Conservation (phyloP, 2,113 vertebrate genomes). For the Xenopus laevis region DNA sequence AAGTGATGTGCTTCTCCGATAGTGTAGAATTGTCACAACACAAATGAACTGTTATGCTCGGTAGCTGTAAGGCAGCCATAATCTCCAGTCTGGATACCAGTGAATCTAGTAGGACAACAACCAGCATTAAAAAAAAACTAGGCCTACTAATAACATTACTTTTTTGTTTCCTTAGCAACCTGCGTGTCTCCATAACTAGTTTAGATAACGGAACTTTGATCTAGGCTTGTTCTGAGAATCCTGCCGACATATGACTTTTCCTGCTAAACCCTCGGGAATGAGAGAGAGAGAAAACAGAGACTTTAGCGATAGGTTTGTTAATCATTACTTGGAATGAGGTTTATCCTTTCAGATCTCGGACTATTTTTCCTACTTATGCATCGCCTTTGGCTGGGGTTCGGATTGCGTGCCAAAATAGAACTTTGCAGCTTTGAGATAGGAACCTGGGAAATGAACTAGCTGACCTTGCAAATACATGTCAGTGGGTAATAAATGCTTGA, state of each 20-base stretch:
- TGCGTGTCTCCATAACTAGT: too few relatives aligned
- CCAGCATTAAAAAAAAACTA: too few relatives aligned
- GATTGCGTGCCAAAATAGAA: slow-evolving; percentile 51
- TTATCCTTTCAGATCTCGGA: slow-evolving; percentile 56
- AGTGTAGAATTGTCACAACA: too few relatives aligned
- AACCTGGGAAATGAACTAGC: neutral
- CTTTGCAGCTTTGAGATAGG: slow-evolving; percentile 40
- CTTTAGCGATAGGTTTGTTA: slow-evolving; percentile 59
- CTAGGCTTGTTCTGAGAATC: neutral
- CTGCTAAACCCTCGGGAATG: slow-evolving; percentile 28
- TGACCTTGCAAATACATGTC: neutral
- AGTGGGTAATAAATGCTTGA: neutral
- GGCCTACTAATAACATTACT: too few relatives aligned
- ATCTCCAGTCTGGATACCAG: too few relatives aligned
- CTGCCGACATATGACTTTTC: neutral
- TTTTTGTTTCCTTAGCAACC: too few relatives aligned
- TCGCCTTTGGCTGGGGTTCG: slow-evolving; percentile 65
- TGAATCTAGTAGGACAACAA: too few relatives aligned
- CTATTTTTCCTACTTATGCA: slow-evolving; percentile 58
- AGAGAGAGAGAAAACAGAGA: slow-evolving; percentile 45
- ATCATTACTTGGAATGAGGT: slow-evolving; percentile 58
- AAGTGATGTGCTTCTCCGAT: too few relatives aligned
- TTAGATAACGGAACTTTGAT: too few relatives aligned
- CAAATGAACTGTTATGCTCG: too few relatives aligned
- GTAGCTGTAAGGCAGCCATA: too few relatives aligned